Conservation (phyloP, 2,113 vertebrate species). For the Ammospiza caudacuta region DNA sequence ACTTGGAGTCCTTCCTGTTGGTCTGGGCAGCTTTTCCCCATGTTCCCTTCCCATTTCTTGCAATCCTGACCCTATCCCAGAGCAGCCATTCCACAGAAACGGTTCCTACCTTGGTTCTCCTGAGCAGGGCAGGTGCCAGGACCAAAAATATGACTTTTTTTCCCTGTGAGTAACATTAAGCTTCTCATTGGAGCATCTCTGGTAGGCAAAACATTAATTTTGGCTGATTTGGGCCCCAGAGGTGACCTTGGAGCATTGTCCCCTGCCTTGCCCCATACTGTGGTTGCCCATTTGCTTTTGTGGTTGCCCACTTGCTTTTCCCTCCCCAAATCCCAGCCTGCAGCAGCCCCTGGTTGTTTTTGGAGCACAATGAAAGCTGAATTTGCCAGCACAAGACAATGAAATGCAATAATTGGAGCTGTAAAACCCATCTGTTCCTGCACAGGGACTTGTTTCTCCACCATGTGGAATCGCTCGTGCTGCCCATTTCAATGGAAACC, state of each 20-base stretch:
- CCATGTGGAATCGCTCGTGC: slow-evolving; percentile 10
- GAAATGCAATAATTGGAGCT: slow-evolving; percentile 17
- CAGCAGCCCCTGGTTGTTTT: neutral
- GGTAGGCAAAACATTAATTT: neutral
- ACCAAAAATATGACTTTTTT: accelerated
- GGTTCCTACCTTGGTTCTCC: accelerated
- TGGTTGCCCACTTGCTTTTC: neutral
- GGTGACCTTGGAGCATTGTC: neutral
- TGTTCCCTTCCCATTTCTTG: neutral
- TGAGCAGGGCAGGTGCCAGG: neutral
- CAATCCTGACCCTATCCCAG: neutral
- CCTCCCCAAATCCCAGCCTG: neutral
- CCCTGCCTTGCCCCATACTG: neutral
- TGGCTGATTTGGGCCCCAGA: neutral
- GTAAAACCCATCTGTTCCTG: slow-evolving; percentile 59
- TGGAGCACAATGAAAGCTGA: neutral
- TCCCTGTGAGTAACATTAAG: too few species aligned
- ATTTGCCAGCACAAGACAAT: slow-evolving; percentile 49
- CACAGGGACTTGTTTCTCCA: neutral
- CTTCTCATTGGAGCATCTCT: neutral
- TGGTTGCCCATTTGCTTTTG: neutral
- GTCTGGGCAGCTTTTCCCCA: neutral
- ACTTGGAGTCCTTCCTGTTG: neutral
- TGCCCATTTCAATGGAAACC: slow-evolving; percentile 42
- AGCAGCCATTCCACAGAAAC: neutral